phyloP scores from a whole-genome alignment of 2,797 vertebrate species.

The Phoeniculus purpureus region DNA sequence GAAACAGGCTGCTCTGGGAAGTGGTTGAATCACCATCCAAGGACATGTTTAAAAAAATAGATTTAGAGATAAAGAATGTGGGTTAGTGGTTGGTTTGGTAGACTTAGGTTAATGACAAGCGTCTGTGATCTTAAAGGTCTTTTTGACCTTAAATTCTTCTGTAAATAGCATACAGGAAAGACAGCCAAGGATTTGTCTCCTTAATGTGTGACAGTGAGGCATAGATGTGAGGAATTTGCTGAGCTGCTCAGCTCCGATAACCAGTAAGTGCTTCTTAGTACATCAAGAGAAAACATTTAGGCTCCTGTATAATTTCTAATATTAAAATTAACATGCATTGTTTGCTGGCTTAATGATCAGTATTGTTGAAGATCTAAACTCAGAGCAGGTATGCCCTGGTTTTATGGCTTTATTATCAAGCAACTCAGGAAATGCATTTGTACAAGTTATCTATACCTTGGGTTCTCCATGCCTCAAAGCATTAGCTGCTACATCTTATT shows the following conservation, averaged over 20 bases:
- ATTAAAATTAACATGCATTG: neutral
- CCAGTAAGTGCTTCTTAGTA: neutral
- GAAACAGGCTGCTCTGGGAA: too few relatives aligned
- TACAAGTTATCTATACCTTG: fast-evolving
- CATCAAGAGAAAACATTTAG: neutral
- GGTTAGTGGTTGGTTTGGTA: too few relatives aligned
- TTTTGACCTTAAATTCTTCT: too few relatives aligned
- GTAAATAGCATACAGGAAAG: neutral
- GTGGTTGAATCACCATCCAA: too few relatives aligned
- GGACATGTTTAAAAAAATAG: too few relatives aligned
- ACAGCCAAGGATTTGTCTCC: neutral
- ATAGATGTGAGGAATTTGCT: neutral
- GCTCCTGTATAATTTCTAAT: fast-evolving
- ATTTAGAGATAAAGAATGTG: too few relatives aligned
- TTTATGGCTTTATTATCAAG: neutral
- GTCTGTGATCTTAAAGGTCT: too few relatives aligned
- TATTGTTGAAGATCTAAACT: neutral
- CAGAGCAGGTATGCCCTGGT: neutral
- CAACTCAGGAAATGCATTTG: neutral
- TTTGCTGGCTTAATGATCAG: neutral
- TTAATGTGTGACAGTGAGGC: neutral
- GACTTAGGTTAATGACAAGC: too few relatives aligned
- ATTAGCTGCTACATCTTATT: neutral
- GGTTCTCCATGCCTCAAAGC: neutral
- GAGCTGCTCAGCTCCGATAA: neutral